phyloP scores from a whole-genome alignment of 2,113 vertebrate species.

The Leptobrachium leishanense region DNA sequence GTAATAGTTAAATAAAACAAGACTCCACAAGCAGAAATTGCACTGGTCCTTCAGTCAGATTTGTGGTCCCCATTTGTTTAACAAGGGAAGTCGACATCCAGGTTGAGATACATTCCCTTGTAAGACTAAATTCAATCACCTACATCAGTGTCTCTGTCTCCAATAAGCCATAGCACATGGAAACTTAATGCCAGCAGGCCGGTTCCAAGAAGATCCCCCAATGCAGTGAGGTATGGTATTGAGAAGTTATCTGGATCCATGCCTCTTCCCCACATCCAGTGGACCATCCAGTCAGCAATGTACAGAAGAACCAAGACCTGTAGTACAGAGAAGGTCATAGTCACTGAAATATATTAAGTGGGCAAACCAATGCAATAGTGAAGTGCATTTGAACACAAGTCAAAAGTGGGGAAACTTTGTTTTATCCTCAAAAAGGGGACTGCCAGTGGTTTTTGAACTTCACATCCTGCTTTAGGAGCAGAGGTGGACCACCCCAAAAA shows the following conservation, averaged over 20 bases:
- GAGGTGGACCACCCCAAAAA: too few species aligned
- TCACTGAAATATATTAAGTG: too few species aligned
- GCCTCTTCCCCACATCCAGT: conserved; percentile 98
- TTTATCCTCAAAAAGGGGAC: too few species aligned
- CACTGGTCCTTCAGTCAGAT: conserved; percentile 54
- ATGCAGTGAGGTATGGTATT: conserved; percentile 95
- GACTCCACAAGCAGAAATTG: conserved; percentile 12
- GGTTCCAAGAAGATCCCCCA: conserved; percentile 94
- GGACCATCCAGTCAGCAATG: conserved; percentile 98
- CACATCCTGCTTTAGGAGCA: too few species aligned
- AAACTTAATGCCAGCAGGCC: conserved; percentile 96
- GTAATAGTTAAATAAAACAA: not conserved
- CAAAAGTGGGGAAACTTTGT: too few species aligned
- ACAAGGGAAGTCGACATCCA: conserved; percentile 8
- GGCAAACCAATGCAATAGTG: too few species aligned
- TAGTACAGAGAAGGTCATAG: conserved; percentile 19
- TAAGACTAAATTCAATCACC: conserved; percentile 73
- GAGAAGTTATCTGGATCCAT: conserved; percentile 98
- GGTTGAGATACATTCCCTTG: conserved; percentile 39
- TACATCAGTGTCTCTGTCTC: conserved; percentile 86
- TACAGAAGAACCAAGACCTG: conserved; percentile 95
- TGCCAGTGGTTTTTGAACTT: too few species aligned
- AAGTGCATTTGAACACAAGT: too few species aligned
- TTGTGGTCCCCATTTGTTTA: conserved; percentile 41
- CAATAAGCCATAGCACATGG: conserved; percentile 93